Conservation (phyloP, 2,113 vertebrate species). For the Calonectris borealis region DNA sequence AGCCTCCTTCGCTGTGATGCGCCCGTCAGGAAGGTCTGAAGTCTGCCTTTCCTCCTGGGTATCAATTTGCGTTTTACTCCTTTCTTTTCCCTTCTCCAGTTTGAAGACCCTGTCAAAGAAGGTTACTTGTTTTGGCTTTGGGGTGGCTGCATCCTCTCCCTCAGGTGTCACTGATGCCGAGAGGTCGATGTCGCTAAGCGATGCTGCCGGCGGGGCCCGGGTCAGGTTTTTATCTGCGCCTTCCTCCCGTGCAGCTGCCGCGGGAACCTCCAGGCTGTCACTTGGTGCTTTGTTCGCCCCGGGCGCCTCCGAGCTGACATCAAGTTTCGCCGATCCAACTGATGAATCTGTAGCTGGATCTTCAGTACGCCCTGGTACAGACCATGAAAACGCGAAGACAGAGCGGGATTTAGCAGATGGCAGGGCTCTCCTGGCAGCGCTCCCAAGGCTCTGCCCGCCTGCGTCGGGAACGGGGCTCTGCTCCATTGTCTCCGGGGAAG, state of each 20-base stretch:
- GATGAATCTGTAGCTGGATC: slow-evolving; percentile 43
- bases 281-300: slow-evolving; percentile 49
- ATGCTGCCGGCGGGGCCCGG: background rate
- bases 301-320: slow-evolving; percentile 26
- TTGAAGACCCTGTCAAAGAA: slow-evolving; percentile 82
- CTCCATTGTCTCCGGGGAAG: slow-evolving; percentile 59
- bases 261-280: background rate
- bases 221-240: background rate
- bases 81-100: slow-evolving; percentile 65
- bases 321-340: background rate
- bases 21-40: background rate
- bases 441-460: slow-evolving; percentile 63
- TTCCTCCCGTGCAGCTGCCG: background rate
- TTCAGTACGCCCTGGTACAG: slow-evolving; percentile 74
- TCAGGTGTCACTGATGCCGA: background rate
- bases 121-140: slow-evolving; percentile 41
- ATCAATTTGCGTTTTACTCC: background rate
- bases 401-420: slow-evolving; percentile 71
- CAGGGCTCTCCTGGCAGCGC: slow-evolving; percentile 37
- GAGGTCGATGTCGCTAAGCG: background rate
- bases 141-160: background rate
- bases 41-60: background rate
- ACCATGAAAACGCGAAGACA: slow-evolving; percentile 65
- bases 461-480: background rate
- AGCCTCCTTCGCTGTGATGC: background rate